Evolutionary conservation across 2,797 vertebrate genomes (phyloP).

Genomic region (Philypnodon macrostomus): DNA sequence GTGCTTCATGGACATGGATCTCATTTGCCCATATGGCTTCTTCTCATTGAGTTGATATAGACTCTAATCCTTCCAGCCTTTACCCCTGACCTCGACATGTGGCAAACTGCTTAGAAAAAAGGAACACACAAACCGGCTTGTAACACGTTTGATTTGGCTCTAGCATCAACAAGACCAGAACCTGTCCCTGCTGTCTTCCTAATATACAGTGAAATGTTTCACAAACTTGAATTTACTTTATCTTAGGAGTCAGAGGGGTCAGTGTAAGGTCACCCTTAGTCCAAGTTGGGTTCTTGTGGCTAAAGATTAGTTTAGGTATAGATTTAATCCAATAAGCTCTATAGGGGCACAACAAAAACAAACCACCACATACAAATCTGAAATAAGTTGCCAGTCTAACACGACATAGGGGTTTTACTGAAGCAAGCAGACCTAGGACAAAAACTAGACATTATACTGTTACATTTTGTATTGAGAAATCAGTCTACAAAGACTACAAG

Average conservation of each 20-base stretch:
- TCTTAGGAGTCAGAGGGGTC: background rate
- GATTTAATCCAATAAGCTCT: conserved; percentile 57
- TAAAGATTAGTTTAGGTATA: conserved; percentile 29
- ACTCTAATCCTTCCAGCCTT: conserved; percentile 66
- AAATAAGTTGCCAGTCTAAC: conserved; percentile 19
- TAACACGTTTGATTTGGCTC: conserved; percentile 30
- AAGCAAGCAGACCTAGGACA: conserved; percentile 13
- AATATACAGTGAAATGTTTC: too few relatives aligned
- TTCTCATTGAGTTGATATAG: conserved; percentile 71
- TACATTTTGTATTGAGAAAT: too few relatives aligned
- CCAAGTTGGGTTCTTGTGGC: conserved; percentile 19
- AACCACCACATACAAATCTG: conserved; percentile 30
- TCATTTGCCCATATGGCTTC: conserved; percentile 75
- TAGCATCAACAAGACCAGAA: conserved; percentile 15
- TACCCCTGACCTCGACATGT: conserved; percentile 70
- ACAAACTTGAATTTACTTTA: conserved; percentile 3
- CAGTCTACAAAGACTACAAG: too few relatives aligned
- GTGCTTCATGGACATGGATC: conserved; percentile 71
- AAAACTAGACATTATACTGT: too few relatives aligned
- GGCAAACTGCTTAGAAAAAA: conserved; percentile 60
- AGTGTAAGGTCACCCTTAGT: conserved; percentile 15
- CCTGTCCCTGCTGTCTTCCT: too few relatives aligned
- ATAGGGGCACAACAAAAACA: conserved; percentile 38
- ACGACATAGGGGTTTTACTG: conserved; percentile 12
- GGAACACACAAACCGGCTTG: conserved; percentile 34